Conservation (phyloP, 2,797 vertebrate genomes). For the Poeciliopsis presidionis region DNA sequence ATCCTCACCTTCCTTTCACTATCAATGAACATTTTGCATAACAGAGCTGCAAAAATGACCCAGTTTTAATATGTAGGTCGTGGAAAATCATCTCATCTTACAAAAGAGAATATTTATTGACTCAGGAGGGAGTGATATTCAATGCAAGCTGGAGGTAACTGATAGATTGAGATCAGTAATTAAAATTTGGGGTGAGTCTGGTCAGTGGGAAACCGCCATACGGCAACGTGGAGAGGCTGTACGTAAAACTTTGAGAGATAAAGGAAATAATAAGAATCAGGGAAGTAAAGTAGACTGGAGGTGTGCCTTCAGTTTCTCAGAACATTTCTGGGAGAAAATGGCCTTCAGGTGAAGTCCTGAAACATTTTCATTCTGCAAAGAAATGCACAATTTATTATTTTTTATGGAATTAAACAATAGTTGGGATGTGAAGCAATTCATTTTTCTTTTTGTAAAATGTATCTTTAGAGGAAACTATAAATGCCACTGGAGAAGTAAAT, state of each 20-base stretch:
- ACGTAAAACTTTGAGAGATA: conserved; percentile 29
- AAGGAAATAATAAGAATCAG: not conserved
- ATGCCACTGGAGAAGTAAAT: not conserved
- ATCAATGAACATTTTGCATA: conserved; percentile 48
- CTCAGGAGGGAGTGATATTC: conserved; percentile 51
- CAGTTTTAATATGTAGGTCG: conserved; percentile 79
- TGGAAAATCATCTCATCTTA: conserved; percentile 73
- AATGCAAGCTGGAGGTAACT: conserved; percentile 48
- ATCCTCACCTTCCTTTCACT: conserved; percentile 15
- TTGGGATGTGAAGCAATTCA: not conserved
- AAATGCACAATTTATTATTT: not conserved
- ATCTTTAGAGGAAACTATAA: not conserved
- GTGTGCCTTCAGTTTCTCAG: not conserved
- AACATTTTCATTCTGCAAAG: not conserved
- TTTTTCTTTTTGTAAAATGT: not conserved
- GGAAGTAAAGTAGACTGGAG: not conserved
- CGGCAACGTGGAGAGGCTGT: conserved; percentile 25
- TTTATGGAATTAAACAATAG: not conserved
- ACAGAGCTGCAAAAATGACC: conserved; percentile 68
- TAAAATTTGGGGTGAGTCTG: conserved; percentile 47
- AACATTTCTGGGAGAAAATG: not conserved
- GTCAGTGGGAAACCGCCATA: conserved; percentile 39
- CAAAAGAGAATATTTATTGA: conserved; percentile 79
- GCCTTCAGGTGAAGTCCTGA: not conserved
- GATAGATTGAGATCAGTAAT: conserved; percentile 66